Conservation (phyloP, 92 coral and sea anemone species). For the Palythoa grandis region DNA sequence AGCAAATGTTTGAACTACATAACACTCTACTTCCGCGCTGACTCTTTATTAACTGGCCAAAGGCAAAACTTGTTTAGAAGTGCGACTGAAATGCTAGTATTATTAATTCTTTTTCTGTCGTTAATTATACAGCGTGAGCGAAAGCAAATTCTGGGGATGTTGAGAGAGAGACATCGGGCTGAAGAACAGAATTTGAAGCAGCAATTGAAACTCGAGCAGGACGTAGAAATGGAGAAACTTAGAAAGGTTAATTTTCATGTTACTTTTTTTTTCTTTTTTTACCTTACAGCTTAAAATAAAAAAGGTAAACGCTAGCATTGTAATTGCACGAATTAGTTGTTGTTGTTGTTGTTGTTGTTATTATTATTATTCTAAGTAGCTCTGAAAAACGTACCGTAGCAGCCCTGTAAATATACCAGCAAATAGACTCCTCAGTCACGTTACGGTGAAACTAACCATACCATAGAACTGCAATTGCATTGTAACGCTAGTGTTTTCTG, state of each 20-base stretch:
- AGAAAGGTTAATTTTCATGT: conserved; percentile 70
- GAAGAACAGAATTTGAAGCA: conserved; percentile 84
- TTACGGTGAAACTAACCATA: background rate
- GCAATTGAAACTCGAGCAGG: conserved; percentile 82
- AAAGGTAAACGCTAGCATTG: background rate
- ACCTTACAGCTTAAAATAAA: background rate
- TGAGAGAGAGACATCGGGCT: conserved; percentile 71
- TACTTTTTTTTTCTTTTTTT: background rate
- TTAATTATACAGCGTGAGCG: conserved; percentile 70
- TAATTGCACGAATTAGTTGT: too few species aligned
- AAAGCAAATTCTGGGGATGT: conserved; percentile 71
- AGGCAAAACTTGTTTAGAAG: background rate
- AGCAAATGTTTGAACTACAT: too few species aligned
- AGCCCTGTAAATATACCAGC: too few species aligned
- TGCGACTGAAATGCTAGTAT: background rate
- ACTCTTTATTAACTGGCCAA: background rate
- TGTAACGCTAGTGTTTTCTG: background rate
- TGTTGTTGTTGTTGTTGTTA: too few species aligned
- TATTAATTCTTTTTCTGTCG: background rate
- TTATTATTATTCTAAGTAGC: too few species aligned
- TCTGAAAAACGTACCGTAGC: too few species aligned
- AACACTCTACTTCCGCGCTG: too few species aligned
- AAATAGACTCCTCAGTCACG: too few species aligned
- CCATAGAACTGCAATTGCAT: background rate
- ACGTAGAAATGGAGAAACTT: conserved; percentile 90